Evolutionary conservation across 2,888 invertebrate genomes (phyloP), one percentile per base, ranked within the genome.

Genomic region (Latrodectus hesperus): DNA sequence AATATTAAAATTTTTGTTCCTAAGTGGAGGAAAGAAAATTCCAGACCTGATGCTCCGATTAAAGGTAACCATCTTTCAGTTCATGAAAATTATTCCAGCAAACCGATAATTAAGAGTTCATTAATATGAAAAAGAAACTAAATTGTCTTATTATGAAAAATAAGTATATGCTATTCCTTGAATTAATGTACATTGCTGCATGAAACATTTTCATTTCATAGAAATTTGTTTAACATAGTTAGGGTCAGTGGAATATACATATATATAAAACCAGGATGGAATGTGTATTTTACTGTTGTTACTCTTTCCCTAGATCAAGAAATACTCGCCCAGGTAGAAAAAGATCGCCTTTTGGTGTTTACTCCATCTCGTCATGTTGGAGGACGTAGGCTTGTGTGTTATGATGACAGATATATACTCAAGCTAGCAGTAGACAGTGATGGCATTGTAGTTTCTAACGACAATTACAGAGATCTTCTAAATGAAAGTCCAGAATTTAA

Each of bases 1-100:
- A 96, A 98, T 90, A 97, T 99, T 91, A 97, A 96, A 0, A 98
- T 98, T 11, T 98, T 99, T 93, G 98, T 99, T 38, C 99, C 99
- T n/a, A 96, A 96, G 92, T 99, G 97, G 97, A 94, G 98, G 88
- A 98, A 98, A 92, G 98, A 99, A 92, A 94, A 95, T 11, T 95
- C 96, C 0, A 93, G 97, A 88, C 96, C 96, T 10, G 98, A 98
- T 93, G 96, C 97, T 92, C 97, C 96, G 2, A 96, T 98, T 88
- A 95, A 95, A 86, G 94, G 94, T 94, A 91, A 89, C 64, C 10
- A 22, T 52, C 8, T 52, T 52, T 2, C 67, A 67, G 12, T 67
- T 67, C 16, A 14, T 9, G 67, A 55, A 55, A 10, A 55, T 10
- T 12, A 55, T 55, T 55, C 10, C 55, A 22, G 22, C 22, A 22